Base-by-base conservation (phyloP, 2,113 vertebrate genomes). In the Elephas maximus region DNA sequence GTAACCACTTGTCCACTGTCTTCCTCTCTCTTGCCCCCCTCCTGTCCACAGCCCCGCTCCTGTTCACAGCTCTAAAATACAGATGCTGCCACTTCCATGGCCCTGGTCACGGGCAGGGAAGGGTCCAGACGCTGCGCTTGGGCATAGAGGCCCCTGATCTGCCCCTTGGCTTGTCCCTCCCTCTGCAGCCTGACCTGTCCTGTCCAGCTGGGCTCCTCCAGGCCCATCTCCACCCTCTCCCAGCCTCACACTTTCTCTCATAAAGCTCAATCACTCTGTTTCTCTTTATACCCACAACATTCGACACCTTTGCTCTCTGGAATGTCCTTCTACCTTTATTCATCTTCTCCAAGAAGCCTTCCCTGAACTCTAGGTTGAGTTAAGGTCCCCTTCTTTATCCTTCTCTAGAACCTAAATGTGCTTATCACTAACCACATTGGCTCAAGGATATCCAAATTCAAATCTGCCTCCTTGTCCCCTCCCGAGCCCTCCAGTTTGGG, bases 121-220 rank as follows among this genome's bases (percentile, higher is more conserved):
- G 23, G 33, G 14, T 21, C 45, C 57, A 37, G 10, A 65, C 53
- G 45, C 23, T 26, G 74, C 0, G 17, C 51, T 18, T 6, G 41
- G 53, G 18, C 63, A 76, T 77, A 44, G 17, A 62, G 21, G 24
- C 15, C 24, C 53, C 53, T 0, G 0, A 20, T 28, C 21, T 76
- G 63, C 20, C 63, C 63, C 63, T 33, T n/a, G 69, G n/a, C 69
- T n/a, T 33, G 12, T 63, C 45, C 78, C 5, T 0, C 2, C 23
- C 17, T 65, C 33, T 37, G 53, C 8, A 0, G 44, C 4, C 2
- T 0, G 0, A 33, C 81, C 0, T 0, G 17, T 10, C 26, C 8
- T 6, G 18, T 65, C 26, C 26, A 65, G 23, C 10, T 65, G 63
- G 33, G 33, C 63, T 69, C 57, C 48, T 24, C 21, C 2, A n/a